Base-by-base conservation (phyloP, 2,797 vertebrate genomes). In the Gobio occitaniae region DNA sequence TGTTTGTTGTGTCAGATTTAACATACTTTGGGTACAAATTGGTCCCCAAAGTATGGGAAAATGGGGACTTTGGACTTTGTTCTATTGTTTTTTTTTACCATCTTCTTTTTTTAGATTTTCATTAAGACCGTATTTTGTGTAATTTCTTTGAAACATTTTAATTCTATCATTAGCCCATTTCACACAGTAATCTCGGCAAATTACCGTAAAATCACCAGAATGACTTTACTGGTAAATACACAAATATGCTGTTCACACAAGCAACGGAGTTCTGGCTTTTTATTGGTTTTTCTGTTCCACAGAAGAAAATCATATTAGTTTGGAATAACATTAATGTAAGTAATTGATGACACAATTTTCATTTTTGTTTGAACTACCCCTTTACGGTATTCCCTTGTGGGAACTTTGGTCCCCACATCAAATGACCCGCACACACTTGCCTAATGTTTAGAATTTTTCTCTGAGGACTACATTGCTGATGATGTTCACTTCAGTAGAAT, bases 401-500 rank as follows among this genome's bases (percentile, higher is more conserved):
- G 3, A 12, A 63, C 12, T 76, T 76, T 76, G 29, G 17, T 78
- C n/a, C n/a, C 59, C n/a, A 2, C 3, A 79, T 50, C 9, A 32
- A 72, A 10, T 29, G 3, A 29, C 52, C 15, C 7, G 6, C 38
- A 25, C 56, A 63, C 9, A 48, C 21, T 54, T 54, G 16, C 38
- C 3, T 81, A 44, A 72, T 72, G 16, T 50, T 63, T 74, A 15
- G 6, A 6, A 66, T 68, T 50, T 16, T 32, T 25, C 56, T 41
- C 68, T 36, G 7, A 36, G 16, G 21, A 48, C 1, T 80, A 74
- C 71, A 76, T 75, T 61, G 38, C 25, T 12, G 10, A 41, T 44
- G 9, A 47, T 21, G 56, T 36, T 86, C 48, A 70, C 83, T 52
- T 78, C 29, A 71, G 38, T 47, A 80, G 52, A 71, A 78, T 76